Base-by-base conservation (phyloP, 2,797 vertebrate genomes). In the Dendrocincla fuliginosa region DNA sequence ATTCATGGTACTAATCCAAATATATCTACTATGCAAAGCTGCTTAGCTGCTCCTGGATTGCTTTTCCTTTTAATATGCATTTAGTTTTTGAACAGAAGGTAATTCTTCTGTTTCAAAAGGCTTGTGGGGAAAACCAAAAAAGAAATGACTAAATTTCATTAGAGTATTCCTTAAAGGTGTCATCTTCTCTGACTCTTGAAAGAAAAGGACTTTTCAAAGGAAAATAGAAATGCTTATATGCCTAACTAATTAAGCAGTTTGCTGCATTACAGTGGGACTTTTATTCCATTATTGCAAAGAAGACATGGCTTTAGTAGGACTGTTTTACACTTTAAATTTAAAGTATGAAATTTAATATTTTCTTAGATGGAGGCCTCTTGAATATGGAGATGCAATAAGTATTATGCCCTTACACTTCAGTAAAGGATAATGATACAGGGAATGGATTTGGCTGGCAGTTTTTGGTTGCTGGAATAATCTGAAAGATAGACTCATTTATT, bases 11-110 rank as follows among this genome's bases (percentile, higher is more conserved):
- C 84, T 69, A 81, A 91, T 93, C 71, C 87, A 92, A 79, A 81
- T 75, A 37, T 24, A 93, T 79, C 73, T 81, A 8, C 87, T 79
- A 42, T 70, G 74, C 85, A 96, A 92, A 94, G 85, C 92, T 92
- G 89, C 87, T 88, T 94, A 83, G 65, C 87, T 61, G 65, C 39
- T 86, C 69, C 77, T 52, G 64, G 87, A 82, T 70, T 87, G 56
- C 63, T 90, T 78, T 84, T 70, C 35, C 57, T 82, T 94, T 95
- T 93, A 91, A 92, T 79, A 94, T 73, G 70, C 65, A 42, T 81
- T 73, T 73, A n/a, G 37, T 18, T 94, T 87, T 77, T 78, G 39
- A 89, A 85, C 37, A 77, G 78, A 77, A 91, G 50, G 68, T 50
- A 85, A 57, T 52, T 85, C 42, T 94, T 71, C 60, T 53, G 22